Evolutionary conservation across 2,113 vertebrate genomes (phyloP).

Genomic region (Delphinus delphis): DNA sequence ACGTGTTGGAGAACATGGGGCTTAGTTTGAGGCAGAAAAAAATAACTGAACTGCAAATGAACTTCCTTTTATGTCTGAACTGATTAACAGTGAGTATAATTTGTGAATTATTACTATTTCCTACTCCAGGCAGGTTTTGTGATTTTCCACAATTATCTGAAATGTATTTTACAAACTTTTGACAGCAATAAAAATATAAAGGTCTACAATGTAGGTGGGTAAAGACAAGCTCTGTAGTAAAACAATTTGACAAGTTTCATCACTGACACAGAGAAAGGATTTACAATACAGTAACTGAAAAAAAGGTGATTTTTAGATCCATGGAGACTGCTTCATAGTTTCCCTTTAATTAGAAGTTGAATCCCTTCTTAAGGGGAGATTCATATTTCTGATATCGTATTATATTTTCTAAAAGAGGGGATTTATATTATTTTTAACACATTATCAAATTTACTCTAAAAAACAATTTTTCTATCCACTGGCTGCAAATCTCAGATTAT

Average conservation of each 20-base stretch:
- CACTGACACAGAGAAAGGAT: background rate
- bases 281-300: constrained; percentile 5
- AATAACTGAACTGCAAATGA: background rate
- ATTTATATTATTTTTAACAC: constrained; percentile 47
- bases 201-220: constrained; percentile 43
- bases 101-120: constrained; percentile 35
- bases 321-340: background rate
- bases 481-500: constrained; percentile 19
- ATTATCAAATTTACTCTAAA: constrained; percentile 43
- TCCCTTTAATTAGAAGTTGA: constrained; percentile 28
- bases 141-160: constrained; percentile 56
- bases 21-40: constrained; percentile 4
- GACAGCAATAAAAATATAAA: constrained; percentile 54
- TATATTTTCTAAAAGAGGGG: constrained; percentile 36
- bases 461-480: constrained; percentile 11
- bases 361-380: constrained; percentile 38
- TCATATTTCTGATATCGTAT: constrained; percentile 41
- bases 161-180: constrained; percentile 60
- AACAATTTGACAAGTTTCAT: constrained; percentile 48
- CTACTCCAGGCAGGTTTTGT: constrained; percentile 53
- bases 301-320: background rate
- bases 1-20: background rate
- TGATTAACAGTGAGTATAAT: constrained; percentile 40
- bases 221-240: constrained; percentile 50
- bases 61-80: background rate